phyloP scores from a whole-genome alignment of 2,888 invertebrate genomes.

The Amblyjoppa fuscipennis region DNA sequence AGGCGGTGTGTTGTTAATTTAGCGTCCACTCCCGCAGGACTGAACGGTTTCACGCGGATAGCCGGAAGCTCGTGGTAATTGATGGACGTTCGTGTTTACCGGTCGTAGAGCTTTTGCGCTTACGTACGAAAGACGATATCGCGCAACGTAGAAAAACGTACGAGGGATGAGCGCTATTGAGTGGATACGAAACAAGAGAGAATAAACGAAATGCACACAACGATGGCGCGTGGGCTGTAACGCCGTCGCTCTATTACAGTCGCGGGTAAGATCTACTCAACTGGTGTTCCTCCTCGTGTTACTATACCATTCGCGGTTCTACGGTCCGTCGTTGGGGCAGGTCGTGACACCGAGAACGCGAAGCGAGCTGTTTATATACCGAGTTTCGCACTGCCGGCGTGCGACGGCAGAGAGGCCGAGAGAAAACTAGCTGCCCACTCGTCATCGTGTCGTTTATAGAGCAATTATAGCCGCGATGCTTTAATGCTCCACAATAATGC shows the following conservation, averaged over 20 bases:
- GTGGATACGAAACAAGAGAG: not conserved
- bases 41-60: conserved; percentile 16
- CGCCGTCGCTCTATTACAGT: conserved; percentile 25
- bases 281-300: not conserved
- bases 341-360: conserved; percentile 53
- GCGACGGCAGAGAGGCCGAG: conserved; percentile 1
- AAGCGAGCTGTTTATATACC: conserved; percentile 1
- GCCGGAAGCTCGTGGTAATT: conserved; percentile 31
- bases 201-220: not conserved
- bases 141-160: not conserved
- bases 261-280: not conserved
- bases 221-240: not conserved
- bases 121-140: conserved; percentile 9
- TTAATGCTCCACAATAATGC: not conserved
- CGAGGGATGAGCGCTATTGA: not conserved
- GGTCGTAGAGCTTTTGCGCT: not conserved
- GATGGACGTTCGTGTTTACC: not conserved
- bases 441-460: conserved; percentile 34
- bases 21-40: not conserved
- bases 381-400: conserved; percentile 1
- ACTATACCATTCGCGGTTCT: conserved; percentile 13
- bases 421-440: conserved; percentile 25
- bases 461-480: conserved; percentile 11
- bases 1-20: conserved; percentile 30
- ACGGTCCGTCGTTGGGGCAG: conserved; percentile 55